phyloP scores from a whole-genome alignment of 2,113 vertebrate genomes.

The Amazona vittata region DNA sequence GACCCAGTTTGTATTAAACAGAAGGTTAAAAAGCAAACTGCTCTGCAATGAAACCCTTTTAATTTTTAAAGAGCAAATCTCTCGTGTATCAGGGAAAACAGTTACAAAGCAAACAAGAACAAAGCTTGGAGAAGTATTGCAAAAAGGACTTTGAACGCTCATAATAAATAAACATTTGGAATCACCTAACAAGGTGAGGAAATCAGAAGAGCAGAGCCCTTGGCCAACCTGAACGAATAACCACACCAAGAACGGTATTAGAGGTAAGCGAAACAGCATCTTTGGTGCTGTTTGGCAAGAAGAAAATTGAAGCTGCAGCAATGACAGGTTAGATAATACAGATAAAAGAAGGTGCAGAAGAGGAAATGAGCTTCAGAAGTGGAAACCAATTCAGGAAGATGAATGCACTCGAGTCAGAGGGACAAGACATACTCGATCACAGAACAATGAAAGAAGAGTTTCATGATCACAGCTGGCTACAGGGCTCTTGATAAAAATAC shows the following conservation, averaged over 20 bases:
- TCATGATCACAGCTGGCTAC: not conserved
- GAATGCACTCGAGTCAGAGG: not conserved
- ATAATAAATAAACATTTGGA: not conserved
- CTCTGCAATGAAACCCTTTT: not conserved
- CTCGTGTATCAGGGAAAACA: not conserved
- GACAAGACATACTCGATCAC: not conserved
- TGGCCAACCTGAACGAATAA: not conserved
- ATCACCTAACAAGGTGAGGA: not conserved
- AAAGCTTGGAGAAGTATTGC: not conserved
- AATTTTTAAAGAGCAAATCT: constrained; percentile 19
- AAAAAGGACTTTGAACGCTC: not conserved
- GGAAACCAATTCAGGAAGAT: not conserved
- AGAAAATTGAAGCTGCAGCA: not conserved
- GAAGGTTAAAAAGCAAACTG: not conserved
- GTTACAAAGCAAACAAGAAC: not conserved
- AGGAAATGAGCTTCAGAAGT: not conserved
- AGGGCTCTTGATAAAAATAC: not conserved
- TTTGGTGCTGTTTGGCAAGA: not conserved
- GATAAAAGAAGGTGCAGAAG: not conserved
- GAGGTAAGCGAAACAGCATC: not conserved
- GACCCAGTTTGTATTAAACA: constrained; percentile 10
- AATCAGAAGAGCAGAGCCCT: not conserved
- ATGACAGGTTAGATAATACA: not conserved
- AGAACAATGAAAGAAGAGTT: not conserved
- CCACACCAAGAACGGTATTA: not conserved